These are phyloP conservation scores for Lepisosteus oculatus DNA, from an alignment of 2,113 vertebrate genomes.

Conservation along the genomic window DNA sequence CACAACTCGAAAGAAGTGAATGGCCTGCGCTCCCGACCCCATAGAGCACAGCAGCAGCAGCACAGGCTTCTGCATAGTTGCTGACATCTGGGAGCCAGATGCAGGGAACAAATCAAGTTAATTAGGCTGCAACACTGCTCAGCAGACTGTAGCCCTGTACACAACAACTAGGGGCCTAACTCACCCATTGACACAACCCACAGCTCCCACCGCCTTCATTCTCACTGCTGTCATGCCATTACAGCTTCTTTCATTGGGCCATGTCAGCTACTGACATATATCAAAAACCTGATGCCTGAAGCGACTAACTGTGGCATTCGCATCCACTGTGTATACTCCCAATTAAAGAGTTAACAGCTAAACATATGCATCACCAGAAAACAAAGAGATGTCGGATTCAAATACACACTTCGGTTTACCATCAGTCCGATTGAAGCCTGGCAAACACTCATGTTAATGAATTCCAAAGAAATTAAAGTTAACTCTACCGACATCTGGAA, in stretches of 20 bases:
- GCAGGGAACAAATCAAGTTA: conserved; percentile 44
- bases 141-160: conserved; percentile 27
- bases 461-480: no score
- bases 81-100: conserved; percentile 48
- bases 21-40: no score
- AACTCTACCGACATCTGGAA: no score
- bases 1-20: no score
- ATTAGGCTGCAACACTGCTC: conserved; percentile 38
- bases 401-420: no score
- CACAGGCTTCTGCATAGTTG: background rate
- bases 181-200: conserved; percentile 2
- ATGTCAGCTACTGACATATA: background rate
- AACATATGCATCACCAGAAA: no score
- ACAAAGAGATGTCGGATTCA: no score
- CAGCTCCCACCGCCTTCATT: background rate
- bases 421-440: no score
- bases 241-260: conserved; percentile 10
- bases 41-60: no score
- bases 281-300: background rate
- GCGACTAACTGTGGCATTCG: background rate
- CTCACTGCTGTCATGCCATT: conserved; percentile 2
- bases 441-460: no score
- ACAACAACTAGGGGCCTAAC: conserved; percentile 13
- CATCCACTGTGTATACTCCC: no score
- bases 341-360: no score